Conservation (phyloP, 2,113 vertebrate species). For the Bubo bubo region DNA sequence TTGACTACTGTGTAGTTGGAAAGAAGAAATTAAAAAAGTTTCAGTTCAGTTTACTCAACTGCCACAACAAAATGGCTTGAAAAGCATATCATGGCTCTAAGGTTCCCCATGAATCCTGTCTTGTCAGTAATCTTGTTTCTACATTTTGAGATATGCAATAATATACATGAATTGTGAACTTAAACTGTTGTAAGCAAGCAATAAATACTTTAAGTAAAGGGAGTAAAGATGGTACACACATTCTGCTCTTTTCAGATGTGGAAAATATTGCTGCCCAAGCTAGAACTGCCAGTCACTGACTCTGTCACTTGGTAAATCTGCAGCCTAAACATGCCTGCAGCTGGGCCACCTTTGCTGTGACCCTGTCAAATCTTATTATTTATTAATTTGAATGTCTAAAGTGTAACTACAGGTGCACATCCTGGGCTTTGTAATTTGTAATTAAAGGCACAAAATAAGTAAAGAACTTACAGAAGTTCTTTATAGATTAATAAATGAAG, state of each 20-base stretch:
- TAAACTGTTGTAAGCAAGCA: neutral
- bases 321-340: neutral
- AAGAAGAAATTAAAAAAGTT: neutral
- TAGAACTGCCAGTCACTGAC: neutral
- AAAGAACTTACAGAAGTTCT: neutral
- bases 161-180: neutral
- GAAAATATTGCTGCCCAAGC: neutral
- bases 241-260: neutral
- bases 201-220: neutral
- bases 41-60: neutral
- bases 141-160: neutral
- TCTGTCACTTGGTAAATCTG: neutral
- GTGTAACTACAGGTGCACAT: neutral
- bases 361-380: conserved; percentile 5
- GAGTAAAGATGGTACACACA: neutral
- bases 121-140: neutral
- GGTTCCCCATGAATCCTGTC: neutral
- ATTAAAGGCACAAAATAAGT: neutral
- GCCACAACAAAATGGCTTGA: neutral
- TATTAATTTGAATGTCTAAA: neutral
- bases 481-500: neutral
- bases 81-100: neutral
- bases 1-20: neutral
- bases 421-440: neutral
- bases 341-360: conserved; percentile 10